phyloP scores from a whole-genome alignment of 1,140 invertebrate genomes.

The Linepithema humile region DNA sequence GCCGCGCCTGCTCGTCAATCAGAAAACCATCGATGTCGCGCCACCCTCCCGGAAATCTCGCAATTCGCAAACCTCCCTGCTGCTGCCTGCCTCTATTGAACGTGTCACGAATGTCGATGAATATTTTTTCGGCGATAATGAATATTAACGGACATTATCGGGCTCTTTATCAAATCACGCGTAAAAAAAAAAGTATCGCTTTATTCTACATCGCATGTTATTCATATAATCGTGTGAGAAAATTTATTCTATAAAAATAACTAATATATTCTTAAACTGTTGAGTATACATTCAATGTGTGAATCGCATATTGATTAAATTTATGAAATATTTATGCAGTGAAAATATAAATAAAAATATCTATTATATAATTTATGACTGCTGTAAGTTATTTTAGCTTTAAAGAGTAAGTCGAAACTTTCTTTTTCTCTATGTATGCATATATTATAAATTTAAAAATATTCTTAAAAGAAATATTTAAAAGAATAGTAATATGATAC shows the following conservation, averaged over 20 bases:
- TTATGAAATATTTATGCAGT: neutral
- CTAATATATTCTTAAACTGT: neutral
- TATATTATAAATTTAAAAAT: too few species aligned
- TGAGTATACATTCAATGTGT: too few species aligned
- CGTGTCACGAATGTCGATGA: conserved; percentile 45
- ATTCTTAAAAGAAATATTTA: too few species aligned
- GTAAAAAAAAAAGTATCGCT: conserved; percentile 23
- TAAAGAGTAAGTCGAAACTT: too few species aligned
- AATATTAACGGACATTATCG: conserved; percentile 54
- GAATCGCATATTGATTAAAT: neutral
- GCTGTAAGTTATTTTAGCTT: too few species aligned
- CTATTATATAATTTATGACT: neutral
- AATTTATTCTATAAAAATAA: neutral
- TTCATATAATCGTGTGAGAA: neutral
- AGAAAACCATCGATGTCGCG: conserved; percentile 47
- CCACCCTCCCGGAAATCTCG: conserved; percentile 30
- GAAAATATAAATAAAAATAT: neutral
- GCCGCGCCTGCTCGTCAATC: conserved; percentile 53
- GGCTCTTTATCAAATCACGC: conserved; percentile 31
- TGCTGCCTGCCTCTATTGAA: neutral
- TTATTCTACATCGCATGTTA: neutral
- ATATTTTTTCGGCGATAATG: conserved; percentile 44
- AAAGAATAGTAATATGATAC: too few species aligned
- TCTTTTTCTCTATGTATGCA: neutral
- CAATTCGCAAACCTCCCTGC: conserved; percentile 10